These are phyloP conservation scores for Phainopepla nitens DNA, from an alignment of 2,113 vertebrate genomes.

Conservation along the genomic window DNA sequence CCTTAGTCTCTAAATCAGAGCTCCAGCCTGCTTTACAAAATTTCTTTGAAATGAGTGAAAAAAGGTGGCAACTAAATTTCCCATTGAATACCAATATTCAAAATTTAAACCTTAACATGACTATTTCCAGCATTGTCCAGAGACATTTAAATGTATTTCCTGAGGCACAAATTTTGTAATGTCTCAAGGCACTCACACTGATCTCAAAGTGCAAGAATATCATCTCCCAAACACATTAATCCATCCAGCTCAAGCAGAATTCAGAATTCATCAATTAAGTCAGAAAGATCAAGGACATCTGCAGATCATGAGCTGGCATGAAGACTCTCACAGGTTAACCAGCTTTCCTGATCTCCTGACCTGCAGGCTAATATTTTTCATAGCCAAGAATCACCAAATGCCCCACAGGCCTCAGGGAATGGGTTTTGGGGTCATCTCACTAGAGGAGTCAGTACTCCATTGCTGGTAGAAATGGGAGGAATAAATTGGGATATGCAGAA, in stretches of 20 bases:
- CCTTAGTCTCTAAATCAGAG: not conserved
- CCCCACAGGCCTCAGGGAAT: not conserved
- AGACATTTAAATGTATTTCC: not conserved
- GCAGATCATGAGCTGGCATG: not conserved
- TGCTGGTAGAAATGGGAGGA: not conserved
- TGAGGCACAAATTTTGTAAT: not conserved
- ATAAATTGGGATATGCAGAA: not conserved
- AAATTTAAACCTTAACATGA: not conserved
- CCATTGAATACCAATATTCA: not conserved
- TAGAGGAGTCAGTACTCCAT: not conserved
- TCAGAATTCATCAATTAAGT: not conserved
- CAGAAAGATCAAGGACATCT: not conserved
- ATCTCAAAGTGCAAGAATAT: not conserved
- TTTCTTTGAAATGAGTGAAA: not conserved
- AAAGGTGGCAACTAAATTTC: not conserved
- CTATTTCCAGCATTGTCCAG: not conserved
- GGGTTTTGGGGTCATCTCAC: not conserved
- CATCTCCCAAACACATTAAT: not conserved
- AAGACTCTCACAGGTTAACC: not conserved
- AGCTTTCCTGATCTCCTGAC: not conserved
- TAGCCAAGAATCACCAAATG: not conserved
- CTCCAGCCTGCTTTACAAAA: not conserved
- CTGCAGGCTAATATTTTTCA: not conserved
- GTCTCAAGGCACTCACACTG: not conserved
- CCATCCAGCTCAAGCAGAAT: not conserved